Evolutionary conservation across 2,888 invertebrate species (phyloP), one percentile per base, ranked within the genome.

Genomic region (Temnothorax unifasciatus): DNA sequence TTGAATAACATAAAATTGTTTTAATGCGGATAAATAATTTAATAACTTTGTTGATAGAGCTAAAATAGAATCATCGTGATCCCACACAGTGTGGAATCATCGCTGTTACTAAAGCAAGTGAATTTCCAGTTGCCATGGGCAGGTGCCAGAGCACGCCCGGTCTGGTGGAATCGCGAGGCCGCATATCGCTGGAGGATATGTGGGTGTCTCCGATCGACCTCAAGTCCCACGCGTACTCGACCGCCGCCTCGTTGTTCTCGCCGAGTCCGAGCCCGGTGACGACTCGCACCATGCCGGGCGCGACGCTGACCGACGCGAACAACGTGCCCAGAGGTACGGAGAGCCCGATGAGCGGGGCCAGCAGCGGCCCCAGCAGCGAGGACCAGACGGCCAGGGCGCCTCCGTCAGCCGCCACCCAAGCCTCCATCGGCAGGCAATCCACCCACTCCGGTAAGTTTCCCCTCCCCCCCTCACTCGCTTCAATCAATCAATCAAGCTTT

Each of bases 111-210:
- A 21, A 66, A 41, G 34, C 34, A 9, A 29, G 18, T 57, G 38
- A 83, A 90, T 92, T 95, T 94, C 90, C 96, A 98, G 98, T 98
- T 95, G 98, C 98, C 92, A 97, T 99, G 97, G 98, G 99, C 92
- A 97, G 99, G 93, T 98, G 99, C 95, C 98, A 98, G 94, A 99
- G 99, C 92, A 99, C 99, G 85, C 99, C 99, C 18, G 99, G 99
- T 66, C 96, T 99, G 92, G 97, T 99, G 92, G 99, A 99, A 95
- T 98, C 99, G 84, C 96, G 97, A 91, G 99, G 99, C 85, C 97
- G 98, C 93, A 96, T 98, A 90, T 97, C 99, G 84, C 96, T 98
- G 90, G 98, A 98, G 95, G 97, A 97, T 89, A 97, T 97, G 97
- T 97, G 97, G 97, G 95, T 97, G 87, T 96, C 96, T 76, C 96